phyloP scores from a whole-genome alignment of 1,140 invertebrate genomes.

The Rhagoletis zephyria region DNA sequence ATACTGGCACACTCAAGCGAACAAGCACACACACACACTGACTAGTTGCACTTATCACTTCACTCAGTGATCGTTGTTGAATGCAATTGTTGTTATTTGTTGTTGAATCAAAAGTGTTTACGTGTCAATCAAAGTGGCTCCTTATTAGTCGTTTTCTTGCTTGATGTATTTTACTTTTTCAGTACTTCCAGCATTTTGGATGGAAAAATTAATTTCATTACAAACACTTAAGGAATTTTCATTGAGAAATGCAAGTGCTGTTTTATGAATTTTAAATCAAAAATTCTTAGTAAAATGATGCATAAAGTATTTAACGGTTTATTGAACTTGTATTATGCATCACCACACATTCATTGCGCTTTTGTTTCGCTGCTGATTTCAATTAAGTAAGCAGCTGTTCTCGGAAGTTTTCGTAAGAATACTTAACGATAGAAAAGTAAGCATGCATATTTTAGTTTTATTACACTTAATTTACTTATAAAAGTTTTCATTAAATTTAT shows the following conservation, averaged over 20 bases:
- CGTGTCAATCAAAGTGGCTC: neutral
- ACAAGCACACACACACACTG: too few relatives aligned
- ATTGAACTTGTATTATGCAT: neutral
- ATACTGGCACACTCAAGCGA: neutral
- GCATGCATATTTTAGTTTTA: too few relatives aligned
- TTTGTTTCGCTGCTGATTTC: neutral
- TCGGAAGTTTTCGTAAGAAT: too few relatives aligned
- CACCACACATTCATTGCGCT: neutral
- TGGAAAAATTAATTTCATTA: neutral
- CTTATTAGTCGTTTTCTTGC: neutral
- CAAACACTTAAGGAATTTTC: neutral
- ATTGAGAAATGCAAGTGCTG: neutral
- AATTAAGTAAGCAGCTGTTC: too few relatives aligned
- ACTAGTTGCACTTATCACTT: neutral
- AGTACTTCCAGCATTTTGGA: neutral
- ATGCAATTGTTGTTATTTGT: slow-evolving; percentile 3
- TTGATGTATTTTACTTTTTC: neutral
- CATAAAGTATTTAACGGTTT: slow-evolving; percentile 2
- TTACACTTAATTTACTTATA: too few relatives aligned
- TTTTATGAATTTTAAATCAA: neutral
- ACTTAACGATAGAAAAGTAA: too few relatives aligned
- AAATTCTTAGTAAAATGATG: neutral
- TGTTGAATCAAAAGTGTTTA: neutral
- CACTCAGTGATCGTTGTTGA: neutral
- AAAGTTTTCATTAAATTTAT: too few relatives aligned